Evolutionary conservation across 2,888 invertebrate genomes (phyloP).

Genomic region (Rotaria macrura): DNA sequence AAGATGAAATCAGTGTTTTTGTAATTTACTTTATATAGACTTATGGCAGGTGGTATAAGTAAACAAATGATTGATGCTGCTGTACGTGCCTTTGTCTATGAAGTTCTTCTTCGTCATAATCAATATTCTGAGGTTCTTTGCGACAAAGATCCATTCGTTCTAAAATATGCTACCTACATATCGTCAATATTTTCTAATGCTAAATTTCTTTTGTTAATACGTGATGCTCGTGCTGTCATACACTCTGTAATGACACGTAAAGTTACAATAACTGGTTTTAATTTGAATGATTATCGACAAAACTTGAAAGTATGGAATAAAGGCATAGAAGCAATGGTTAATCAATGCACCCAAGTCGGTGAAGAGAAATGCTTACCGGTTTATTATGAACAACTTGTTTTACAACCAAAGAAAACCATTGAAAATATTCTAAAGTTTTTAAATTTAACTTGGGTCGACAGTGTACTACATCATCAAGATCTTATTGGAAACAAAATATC

Average conservation of each 20-base stretch:
- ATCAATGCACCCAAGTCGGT: conserved; percentile 70
- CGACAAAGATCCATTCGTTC: conserved; percentile 95
- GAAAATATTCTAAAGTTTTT: conserved; percentile 74
- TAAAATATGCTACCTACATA: conserved; percentile 89
- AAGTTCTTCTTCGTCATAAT: conserved; percentile 52
- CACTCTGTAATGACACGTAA: conserved; percentile 93
- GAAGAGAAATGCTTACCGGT: conserved; percentile 66
- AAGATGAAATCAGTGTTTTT: no score
- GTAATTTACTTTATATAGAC: neutral
- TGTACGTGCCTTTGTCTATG: conserved; percentile 28
- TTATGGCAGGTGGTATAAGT: conserved; percentile 29
- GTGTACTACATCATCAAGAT: conserved; percentile 90
- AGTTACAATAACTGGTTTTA: conserved; percentile 80
- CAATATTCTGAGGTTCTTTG: conserved; percentile 84
- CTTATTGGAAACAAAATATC: conserved; percentile 89
- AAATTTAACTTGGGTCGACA: conserved; percentile 82
- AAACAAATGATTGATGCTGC: conserved; percentile 29
- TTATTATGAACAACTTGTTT: conserved; percentile 89
- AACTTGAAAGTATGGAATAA: conserved; percentile 92
- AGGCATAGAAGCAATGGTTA: conserved; percentile 83
- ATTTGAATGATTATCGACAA: conserved; percentile 76
- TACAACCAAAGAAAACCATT: conserved; percentile 81
- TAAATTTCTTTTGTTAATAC: conserved; percentile 92
- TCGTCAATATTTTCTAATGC: conserved; percentile 88
- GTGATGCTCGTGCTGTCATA: conserved; percentile 93